These are phyloP conservation scores for Macaria liturata DNA, from an alignment of 2,888 invertebrate species.

Conservation along the genomic window DNA sequence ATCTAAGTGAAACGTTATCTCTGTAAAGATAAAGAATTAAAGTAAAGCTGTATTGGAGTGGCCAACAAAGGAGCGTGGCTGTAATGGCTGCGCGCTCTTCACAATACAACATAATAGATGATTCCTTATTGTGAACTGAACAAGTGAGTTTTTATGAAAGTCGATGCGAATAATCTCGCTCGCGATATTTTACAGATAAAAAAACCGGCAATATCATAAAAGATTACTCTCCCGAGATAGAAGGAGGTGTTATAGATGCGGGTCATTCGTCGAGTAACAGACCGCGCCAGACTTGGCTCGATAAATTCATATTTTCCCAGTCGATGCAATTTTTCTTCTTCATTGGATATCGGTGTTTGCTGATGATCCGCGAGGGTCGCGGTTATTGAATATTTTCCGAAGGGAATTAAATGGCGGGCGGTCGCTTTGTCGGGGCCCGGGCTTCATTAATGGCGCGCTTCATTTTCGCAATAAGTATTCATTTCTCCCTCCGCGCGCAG, in stretches of 20 bases:
- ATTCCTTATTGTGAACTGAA: conserved; percentile 56
- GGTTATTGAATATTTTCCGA: conserved; percentile 78
- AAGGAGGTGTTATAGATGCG: conserved; percentile 34
- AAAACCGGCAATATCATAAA: conserved; percentile 30
- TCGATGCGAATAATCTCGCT: conserved; percentile 48
- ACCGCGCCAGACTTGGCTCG: conserved; percentile 28
- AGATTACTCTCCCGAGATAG: conserved; percentile 25
- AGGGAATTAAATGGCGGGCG: conserved; percentile 70
- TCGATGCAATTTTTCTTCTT: conserved; percentile 58
- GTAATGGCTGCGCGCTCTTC: conserved; percentile 40
- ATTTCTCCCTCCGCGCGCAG: conserved; percentile 55
- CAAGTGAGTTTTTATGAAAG: conserved; percentile 55
- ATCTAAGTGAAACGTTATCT: conserved; percentile 11
- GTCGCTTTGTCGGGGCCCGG: conserved; percentile 52
- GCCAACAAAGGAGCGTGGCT: conserved; percentile 41
- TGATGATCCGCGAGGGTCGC: conserved; percentile 55
- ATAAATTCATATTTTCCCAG: conserved; percentile 44
- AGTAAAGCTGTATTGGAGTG: conserved; percentile 35
- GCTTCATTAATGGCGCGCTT: conserved; percentile 73
- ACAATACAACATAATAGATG: conserved; percentile 63
- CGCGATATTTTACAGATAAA: conserved; percentile 33
- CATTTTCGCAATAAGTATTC: conserved; percentile 81
- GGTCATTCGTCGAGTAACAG: conserved; percentile 32
- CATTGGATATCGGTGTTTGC: conserved; percentile 56
- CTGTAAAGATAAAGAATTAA: conserved; percentile 29